These are phyloP conservation scores for Allophyes oxyacanthae DNA, from an alignment of 2,888 invertebrate genomes.

Conservation along the genomic window DNA sequence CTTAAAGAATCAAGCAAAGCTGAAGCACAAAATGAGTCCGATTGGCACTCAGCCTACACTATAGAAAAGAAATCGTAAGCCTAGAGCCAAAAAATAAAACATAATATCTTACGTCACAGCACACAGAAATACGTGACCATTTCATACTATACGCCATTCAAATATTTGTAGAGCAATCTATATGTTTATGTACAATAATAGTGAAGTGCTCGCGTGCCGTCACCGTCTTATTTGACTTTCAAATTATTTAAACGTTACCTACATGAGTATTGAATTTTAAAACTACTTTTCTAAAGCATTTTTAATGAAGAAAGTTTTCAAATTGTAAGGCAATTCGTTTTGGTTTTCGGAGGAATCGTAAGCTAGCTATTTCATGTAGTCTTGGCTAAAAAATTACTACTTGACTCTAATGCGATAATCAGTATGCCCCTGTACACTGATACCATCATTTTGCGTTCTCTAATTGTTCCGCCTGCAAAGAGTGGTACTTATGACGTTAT, in stretches of 20 bases:
- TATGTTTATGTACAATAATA: slow-evolving; percentile 63
- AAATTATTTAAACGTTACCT: slow-evolving; percentile 59
- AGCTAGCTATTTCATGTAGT: background rate
- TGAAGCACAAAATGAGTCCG: too few species aligned
- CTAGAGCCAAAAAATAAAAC: slow-evolving; percentile 28
- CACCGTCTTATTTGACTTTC: slow-evolving; percentile 62
- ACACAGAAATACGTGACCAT: slow-evolving; percentile 58
- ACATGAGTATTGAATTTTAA: slow-evolving; percentile 49
- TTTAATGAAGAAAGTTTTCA: background rate
- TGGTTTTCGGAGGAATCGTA: background rate
- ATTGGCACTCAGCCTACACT: too few species aligned
- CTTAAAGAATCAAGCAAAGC: too few species aligned
- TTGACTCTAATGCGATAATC: background rate
- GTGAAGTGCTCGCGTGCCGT: slow-evolving; percentile 66
- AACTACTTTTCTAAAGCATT: background rate
- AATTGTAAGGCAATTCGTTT: background rate
- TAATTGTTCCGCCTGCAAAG: background rate
- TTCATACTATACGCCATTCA: slow-evolving; percentile 56
- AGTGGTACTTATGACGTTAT: background rate
- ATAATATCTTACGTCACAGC: slow-evolving; percentile 42
- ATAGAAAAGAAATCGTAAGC: slow-evolving; percentile 10
- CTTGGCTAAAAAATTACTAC: background rate
- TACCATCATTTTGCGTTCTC: background rate
- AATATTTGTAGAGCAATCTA: slow-evolving; percentile 68
- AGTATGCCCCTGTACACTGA: background rate